phyloP scores from a whole-genome alignment of 2,888 invertebrate species.

The Acheta domesticus region DNA sequence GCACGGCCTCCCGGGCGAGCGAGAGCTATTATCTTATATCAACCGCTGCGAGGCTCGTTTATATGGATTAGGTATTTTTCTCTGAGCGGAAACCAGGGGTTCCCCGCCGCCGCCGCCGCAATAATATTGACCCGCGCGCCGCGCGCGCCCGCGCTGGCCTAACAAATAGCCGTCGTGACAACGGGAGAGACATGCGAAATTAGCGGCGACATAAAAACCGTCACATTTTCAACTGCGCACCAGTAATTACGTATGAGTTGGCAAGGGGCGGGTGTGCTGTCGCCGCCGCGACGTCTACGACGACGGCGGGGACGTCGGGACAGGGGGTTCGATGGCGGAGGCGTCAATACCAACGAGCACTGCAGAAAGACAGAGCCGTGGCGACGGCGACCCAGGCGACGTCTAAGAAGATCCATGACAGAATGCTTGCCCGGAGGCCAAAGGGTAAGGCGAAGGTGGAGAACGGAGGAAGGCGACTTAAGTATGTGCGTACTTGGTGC shows the following conservation, averaged over 20 bases:
- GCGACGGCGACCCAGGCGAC: too few relatives aligned
- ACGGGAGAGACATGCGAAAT: constrained; percentile 18
- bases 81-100: not conserved
- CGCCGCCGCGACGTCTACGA: not conserved
- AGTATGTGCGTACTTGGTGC: too few relatives aligned
- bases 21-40: constrained; percentile 12
- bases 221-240: not conserved
- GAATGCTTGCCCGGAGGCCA: too few relatives aligned
- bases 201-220: constrained; percentile 18
- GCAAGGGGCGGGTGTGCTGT: not conserved
- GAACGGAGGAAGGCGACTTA: too few relatives aligned
- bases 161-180: constrained; percentile 7
- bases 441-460: too few relatives aligned
- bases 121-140: not conserved
- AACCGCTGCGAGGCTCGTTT: constrained; percentile 18
- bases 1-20: too few relatives aligned
- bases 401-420: too few relatives aligned
- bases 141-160: not conserved
- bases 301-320: not conserved
- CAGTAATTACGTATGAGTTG: constrained; percentile 12
- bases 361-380: too few relatives aligned
- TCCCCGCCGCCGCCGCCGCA: not conserved
- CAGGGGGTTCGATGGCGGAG: too few relatives aligned
- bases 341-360: too few relatives aligned
- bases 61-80: constrained; percentile 18